Conservation (phyloP, 2,888 invertebrate species). For the Diaperis boleti region DNA sequence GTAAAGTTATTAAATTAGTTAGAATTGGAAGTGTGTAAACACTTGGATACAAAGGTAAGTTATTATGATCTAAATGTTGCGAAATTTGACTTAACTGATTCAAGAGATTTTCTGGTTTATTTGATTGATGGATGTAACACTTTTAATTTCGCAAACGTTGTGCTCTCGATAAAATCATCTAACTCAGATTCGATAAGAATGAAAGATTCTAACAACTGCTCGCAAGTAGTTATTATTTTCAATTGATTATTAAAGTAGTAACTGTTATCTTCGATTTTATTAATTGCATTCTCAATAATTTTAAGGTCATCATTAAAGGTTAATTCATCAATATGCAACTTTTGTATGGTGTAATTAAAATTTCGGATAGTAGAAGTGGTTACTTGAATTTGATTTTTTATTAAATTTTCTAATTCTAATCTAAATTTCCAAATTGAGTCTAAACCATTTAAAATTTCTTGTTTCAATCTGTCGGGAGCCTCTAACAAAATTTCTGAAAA, state of each 20-base stretch:
- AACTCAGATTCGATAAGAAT: background rate
- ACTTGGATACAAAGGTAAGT: background rate
- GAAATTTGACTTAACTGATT: conserved; percentile 1
- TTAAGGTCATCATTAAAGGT: background rate
- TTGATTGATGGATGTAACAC: background rate
- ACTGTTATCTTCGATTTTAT: background rate
- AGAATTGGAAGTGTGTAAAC: background rate
- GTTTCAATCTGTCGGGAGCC: background rate
- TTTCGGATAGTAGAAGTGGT: background rate
- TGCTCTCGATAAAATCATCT: background rate
- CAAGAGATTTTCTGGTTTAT: background rate
- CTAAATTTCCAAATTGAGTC: background rate
- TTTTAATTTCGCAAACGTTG: background rate
- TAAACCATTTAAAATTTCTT: background rate
- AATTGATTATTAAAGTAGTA: background rate
- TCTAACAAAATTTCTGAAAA: background rate
- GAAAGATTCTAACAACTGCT: background rate
- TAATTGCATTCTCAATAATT: background rate
- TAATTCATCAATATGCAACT: background rate
- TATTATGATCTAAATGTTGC: background rate
- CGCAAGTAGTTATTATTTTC: background rate
- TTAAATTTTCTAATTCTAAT: background rate
- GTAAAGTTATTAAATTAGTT: background rate
- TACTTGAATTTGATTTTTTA: conserved; percentile 4
- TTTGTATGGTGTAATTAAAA: conserved; percentile 6